A percentile compares a stretch with the other conserved stretches of the same genome.
phyloP scores from a whole-genome alignment of 2,797 vertebrate species.

The Danio albolineatus region DNA sequence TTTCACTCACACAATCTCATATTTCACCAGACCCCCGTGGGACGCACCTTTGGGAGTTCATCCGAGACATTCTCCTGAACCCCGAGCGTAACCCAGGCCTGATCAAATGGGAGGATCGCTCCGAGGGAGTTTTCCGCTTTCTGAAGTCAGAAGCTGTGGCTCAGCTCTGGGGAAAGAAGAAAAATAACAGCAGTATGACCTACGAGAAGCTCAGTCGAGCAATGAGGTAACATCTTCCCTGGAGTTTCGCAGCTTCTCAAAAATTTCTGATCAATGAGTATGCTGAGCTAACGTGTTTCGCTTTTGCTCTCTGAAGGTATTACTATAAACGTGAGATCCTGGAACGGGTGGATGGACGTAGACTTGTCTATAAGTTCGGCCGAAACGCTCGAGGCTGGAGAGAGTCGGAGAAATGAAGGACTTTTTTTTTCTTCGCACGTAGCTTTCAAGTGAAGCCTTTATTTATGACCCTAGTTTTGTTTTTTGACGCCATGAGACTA shows the following conservation, averaged over 20 bases:
- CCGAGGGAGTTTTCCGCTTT: slow-evolving; percentile 95
- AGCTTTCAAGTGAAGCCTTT: slow-evolving; percentile 58
- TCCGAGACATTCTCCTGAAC: slow-evolving; percentile 94
- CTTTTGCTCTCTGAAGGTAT: slow-evolving; percentile 80
- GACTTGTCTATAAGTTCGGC: slow-evolving; percentile 98
- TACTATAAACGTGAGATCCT: slow-evolving; percentile 99
- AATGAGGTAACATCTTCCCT: slow-evolving; percentile 85
- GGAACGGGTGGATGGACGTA: slow-evolving; percentile 94
- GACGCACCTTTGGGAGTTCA: slow-evolving; percentile 98
- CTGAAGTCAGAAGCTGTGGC: slow-evolving; percentile 97
- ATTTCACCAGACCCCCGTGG: slow-evolving; percentile 85
- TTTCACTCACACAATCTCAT: background rate
- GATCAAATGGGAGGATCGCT: slow-evolving; percentile 97
- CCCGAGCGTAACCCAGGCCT: slow-evolving; percentile 95
- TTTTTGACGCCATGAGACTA: slow-evolving; percentile 28
- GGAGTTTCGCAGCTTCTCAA: background rate
- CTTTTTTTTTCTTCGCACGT: slow-evolving; percentile 27
- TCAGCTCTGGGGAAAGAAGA: slow-evolving; percentile 98
- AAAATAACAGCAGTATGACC: slow-evolving; percentile 99
- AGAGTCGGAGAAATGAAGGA: slow-evolving; percentile 88
- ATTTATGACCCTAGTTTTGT: slow-evolving; percentile 65
- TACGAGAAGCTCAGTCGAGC: slow-evolving; percentile 98
- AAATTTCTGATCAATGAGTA: slow-evolving; percentile 1
- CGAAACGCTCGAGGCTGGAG: slow-evolving; percentile 95
- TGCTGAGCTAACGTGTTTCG: background rate